phyloP scores from a whole-genome alignment of 2,888 invertebrate species.

The Apodemia hepburni region DNA sequence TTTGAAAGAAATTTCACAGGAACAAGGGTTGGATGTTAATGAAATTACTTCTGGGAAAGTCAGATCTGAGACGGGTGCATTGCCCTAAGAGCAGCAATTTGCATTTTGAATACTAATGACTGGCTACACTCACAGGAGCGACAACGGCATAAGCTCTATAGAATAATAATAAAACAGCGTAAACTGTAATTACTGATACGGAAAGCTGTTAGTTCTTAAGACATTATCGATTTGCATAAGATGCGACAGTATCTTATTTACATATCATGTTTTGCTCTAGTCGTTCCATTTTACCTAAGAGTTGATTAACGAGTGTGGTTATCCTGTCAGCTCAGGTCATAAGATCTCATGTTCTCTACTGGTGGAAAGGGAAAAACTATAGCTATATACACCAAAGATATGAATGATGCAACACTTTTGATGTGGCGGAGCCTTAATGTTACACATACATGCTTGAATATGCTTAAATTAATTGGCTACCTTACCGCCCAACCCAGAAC shows the following conservation, averaged over 20 bases:
- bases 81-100: slow-evolving; percentile 68
- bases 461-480: no score
- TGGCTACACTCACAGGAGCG: slow-evolving; percentile 49
- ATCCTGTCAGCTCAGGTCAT: no score
- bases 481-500: no score
- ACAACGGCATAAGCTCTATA: slow-evolving; percentile 47
- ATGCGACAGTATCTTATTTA: slow-evolving; percentile 29
- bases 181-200: slow-evolving; percentile 53
- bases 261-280: slow-evolving; percentile 27
- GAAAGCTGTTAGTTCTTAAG: slow-evolving; percentile 38
- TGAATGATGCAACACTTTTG: no score
- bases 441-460: no score
- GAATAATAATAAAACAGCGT: slow-evolving; percentile 53
- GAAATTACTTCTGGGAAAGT: slow-evolving; percentile 76
- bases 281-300: not conserved
- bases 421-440: no score
- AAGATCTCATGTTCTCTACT: no score
- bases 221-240: slow-evolving; percentile 37
- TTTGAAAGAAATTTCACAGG: slow-evolving; percentile 51
- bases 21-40: slow-evolving; percentile 55
- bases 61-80: slow-evolving; percentile 69
- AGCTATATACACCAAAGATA: no score
- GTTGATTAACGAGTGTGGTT: not conserved
- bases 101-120: slow-evolving; percentile 76
- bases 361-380: no score